A percentile compares a stretch with the other conserved stretches of the same genome.
These are phyloP conservation scores for Drosophila anomalata DNA, from an alignment of 2,888 invertebrate species.

Conservation along the genomic window DNA sequence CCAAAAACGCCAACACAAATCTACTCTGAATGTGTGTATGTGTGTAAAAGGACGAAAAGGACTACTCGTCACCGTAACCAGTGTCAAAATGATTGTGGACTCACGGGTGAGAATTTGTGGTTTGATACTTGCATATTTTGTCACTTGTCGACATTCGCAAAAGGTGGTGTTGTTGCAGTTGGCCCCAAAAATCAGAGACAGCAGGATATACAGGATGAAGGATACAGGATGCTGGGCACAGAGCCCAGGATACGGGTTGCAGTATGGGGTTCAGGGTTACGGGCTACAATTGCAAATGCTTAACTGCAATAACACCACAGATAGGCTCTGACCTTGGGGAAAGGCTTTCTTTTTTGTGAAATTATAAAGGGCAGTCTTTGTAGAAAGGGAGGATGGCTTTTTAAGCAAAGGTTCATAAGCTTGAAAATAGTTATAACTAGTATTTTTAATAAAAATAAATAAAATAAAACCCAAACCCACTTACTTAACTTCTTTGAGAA, in stretches of 20 bases:
- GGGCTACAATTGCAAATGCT: neutral
- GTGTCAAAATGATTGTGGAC: conserved; percentile 80
- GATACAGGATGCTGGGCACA: neutral
- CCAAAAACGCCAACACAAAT: conserved; percentile 69
- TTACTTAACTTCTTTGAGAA: neutral
- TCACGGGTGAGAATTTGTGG: conserved; percentile 79
- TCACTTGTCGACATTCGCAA: conserved; percentile 62
- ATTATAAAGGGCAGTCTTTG: neutral
- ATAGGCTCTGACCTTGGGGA: neutral
- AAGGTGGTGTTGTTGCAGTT: conserved; percentile 7
- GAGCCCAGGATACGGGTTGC: neutral
- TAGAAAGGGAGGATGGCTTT: neutral
- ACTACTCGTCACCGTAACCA: conserved; percentile 60
- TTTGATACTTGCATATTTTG: conserved; percentile 79
- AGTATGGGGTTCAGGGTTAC: neutral
- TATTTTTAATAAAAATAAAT: neutral
- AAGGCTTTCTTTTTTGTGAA: neutral
- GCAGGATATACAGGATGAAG: neutral
- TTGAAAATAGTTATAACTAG: too few species aligned
- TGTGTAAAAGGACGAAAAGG: conserved; percentile 9
- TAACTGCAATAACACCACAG: neutral
- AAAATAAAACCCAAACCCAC: too few species aligned
- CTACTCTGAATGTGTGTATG: conserved; percentile 44
- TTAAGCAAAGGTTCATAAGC: too few species aligned
- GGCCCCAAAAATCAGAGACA: neutral